A percentile compares a stretch with the other conserved stretches of the same genome.
phyloP scores from a whole-genome alignment of 2,888 invertebrate genomes.

The Lepas anatifera region DNA sequence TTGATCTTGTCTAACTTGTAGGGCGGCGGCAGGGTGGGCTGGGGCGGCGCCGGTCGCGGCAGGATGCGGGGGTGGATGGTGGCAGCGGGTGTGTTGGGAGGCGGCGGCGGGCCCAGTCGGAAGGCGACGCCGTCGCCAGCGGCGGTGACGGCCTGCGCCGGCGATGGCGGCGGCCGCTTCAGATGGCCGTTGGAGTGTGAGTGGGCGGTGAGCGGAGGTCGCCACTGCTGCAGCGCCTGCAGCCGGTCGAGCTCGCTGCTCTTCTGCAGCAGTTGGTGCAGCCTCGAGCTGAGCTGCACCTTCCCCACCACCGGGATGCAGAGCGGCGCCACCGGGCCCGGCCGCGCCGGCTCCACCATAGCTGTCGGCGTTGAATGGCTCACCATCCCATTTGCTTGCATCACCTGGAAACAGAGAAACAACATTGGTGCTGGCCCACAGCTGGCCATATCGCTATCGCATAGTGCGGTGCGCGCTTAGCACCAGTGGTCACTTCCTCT shows the following conservation, averaged over 20 bases:
- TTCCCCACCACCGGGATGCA: constrained; percentile 5
- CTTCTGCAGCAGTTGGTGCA: constrained; percentile 1
- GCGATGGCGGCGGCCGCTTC: neutral
- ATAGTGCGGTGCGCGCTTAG: too few species aligned
- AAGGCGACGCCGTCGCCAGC: neutral
- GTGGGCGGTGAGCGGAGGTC: neutral
- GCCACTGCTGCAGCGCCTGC: neutral
- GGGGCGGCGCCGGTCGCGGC: neutral
- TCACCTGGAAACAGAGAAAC: neutral
- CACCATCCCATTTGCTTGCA: constrained; percentile 8
- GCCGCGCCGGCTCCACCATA: neutral
- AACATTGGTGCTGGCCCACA: too few species aligned
- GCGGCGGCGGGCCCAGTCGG: neutral
- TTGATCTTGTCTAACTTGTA: neutral
- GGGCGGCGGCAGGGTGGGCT: neutral
- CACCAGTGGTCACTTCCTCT: too few species aligned
- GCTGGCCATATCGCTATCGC: too few species aligned
- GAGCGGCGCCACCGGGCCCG: neutral
- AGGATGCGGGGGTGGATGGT: neutral
- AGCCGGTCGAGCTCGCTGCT: constrained; percentile 3
- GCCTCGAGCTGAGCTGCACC: neutral
- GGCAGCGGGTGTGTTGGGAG: neutral
- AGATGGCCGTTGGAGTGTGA: neutral
- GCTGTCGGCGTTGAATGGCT: neutral
- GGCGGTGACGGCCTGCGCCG: neutral